Evolutionary conservation across 2,113 vertebrate species (phyloP).

Genomic region (Arizona elegans): DNA sequence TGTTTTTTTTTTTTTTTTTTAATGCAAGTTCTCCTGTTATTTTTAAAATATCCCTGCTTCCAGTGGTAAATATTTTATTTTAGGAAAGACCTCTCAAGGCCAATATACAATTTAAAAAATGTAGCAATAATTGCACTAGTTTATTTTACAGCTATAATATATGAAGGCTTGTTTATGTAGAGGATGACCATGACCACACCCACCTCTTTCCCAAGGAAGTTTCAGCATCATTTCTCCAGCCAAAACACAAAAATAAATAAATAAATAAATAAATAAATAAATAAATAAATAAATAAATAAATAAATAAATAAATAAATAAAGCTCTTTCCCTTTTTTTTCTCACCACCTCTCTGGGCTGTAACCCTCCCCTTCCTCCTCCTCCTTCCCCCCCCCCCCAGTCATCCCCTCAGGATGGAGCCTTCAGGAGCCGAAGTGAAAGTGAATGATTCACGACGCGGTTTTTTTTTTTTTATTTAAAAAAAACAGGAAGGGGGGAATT

Average conservation of each 20-base stretch:
- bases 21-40: background rate
- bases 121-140: background rate
- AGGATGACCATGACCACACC: background rate
- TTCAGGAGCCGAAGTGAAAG: slow-evolving; percentile 57
- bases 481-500: background rate
- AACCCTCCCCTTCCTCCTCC: background rate
- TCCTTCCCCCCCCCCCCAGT: too few relatives aligned
- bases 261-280: too few relatives aligned
- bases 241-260: background rate
- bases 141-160: background rate
- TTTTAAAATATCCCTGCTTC: background rate
- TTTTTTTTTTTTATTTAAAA: slow-evolving; percentile 2
- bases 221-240: background rate
- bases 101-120: background rate
- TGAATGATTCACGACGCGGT: slow-evolving; percentile 43
- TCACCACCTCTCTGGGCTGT: background rate
- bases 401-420: slow-evolving; percentile 8
- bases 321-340: background rate
- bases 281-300: too few relatives aligned
- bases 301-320: too few relatives aligned
- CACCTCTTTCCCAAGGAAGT: background rate
- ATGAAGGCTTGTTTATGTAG: background rate
- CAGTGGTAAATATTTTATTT: background rate
- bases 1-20: background rate
- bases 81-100: background rate